phyloP scores from a whole-genome alignment of 2,797 vertebrate species.

The Phrynocephalus forsythii region DNA sequence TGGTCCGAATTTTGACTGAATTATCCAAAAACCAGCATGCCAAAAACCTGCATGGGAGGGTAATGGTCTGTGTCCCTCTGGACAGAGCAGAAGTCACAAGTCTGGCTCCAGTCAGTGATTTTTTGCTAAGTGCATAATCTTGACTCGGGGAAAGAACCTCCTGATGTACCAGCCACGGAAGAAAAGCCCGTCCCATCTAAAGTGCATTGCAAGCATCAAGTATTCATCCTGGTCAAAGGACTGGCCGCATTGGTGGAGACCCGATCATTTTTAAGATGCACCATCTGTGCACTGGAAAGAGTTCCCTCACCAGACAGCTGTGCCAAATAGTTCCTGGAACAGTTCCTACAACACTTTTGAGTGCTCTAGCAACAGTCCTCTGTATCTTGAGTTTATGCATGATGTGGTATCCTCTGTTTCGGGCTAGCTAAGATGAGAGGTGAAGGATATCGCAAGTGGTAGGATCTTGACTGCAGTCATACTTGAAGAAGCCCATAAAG shows the following conservation, averaged over 20 bases:
- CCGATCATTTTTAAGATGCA: slow-evolving; percentile 63
- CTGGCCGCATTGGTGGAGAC: slow-evolving; percentile 56
- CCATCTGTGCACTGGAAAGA: slow-evolving; percentile 61
- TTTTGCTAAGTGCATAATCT: neutral
- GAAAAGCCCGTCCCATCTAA: slow-evolving; percentile 31
- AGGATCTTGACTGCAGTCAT: neutral
- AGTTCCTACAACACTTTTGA: slow-evolving; percentile 42
- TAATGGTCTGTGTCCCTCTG: slow-evolving; percentile 28
- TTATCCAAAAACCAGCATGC: slow-evolving; percentile 2
- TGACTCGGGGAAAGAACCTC: slow-evolving; percentile 52
- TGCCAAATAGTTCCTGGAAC: slow-evolving; percentile 66
- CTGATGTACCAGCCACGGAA: slow-evolving; percentile 23
- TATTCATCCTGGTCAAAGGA: neutral
- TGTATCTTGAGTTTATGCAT: slow-evolving; percentile 53
- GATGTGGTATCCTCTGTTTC: slow-evolving; percentile 52
- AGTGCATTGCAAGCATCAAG: slow-evolving; percentile 46
- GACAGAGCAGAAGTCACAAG: slow-evolving; percentile 18
- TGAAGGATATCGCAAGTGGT: slow-evolving; percentile 9
- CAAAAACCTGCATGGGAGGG: slow-evolving; percentile 7
- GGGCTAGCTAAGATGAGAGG: slow-evolving; percentile 45
- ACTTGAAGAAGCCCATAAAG: neutral
- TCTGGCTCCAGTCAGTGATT: slow-evolving; percentile 24
- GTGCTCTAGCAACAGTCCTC: slow-evolving; percentile 54
- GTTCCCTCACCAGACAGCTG: slow-evolving; percentile 55
- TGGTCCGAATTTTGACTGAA: slow-evolving; percentile 91